Percentiles rank a stretch among this genome's conserved stretches.
Conservation (phyloP, 1,140 invertebrate genomes). For the Drosophila virilis region DNA sequence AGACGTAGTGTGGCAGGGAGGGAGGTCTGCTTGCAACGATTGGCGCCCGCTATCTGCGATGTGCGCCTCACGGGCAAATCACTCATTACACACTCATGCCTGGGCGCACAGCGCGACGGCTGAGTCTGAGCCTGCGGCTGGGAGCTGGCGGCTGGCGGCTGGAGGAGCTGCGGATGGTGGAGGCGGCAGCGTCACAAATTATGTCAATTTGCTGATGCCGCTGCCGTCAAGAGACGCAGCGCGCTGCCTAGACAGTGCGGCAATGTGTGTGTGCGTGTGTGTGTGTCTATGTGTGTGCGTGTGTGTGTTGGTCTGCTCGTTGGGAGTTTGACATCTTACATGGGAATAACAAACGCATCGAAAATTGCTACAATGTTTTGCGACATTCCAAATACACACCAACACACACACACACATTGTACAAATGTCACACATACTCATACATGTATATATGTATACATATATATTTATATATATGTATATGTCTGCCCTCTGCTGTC, state of each 20-base stretch:
- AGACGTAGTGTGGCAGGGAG: neutral
- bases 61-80: constrained; percentile 74
- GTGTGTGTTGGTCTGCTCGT: constrained; percentile 41
- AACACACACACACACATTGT: constrained; percentile 3
- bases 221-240: constrained; percentile 37
- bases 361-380: constrained; percentile 80
- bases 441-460: constrained; percentile 14
- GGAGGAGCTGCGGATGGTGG: neutral
- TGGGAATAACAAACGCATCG: constrained; percentile 81
- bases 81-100: constrained; percentile 81
- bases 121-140: neutral
- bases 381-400: constrained; percentile 54
- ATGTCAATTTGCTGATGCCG: constrained; percentile 76
- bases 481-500: constrained; percentile 16
- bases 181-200: constrained; percentile 70
- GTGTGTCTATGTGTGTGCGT: neutral
- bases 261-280: constrained; percentile 11
- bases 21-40: constrained; percentile 11
- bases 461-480: constrained; percentile 22
- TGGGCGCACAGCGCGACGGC: constrained; percentile 46
- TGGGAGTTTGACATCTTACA: constrained; percentile 80
- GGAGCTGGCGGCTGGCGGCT: too few relatives aligned
- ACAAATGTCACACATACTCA: constrained; percentile 15
- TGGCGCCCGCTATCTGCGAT: constrained; percentile 36
- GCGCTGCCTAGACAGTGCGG: constrained; percentile 32